These are phyloP conservation scores for Notothenia rossii DNA, from an alignment of 2,113 vertebrate genomes.

Conservation along the genomic window DNA sequence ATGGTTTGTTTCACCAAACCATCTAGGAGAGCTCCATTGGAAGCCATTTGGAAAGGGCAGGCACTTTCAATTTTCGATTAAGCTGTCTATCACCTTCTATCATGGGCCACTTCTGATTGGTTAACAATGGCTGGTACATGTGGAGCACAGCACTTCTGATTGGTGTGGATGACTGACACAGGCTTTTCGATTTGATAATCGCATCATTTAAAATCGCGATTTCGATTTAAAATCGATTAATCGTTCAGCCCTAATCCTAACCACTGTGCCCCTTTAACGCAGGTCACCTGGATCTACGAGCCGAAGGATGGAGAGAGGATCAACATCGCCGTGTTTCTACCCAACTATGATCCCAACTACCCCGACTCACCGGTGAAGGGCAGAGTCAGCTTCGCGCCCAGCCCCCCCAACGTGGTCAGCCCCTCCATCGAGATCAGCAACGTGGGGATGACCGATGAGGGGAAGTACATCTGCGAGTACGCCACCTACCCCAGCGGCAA, in stretches of 20 bases:
- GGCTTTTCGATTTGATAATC: no score
- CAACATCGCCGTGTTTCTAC: slow-evolving; percentile 88
- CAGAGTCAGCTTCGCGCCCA: slow-evolving; percentile 74
- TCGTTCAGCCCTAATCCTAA: not conserved
- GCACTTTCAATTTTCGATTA: no score
- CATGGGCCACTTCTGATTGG: no score
- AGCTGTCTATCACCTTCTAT: no score
- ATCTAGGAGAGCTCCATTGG: no score
- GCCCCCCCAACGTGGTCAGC: slow-evolving; percentile 65
- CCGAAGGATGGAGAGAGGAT: slow-evolving; percentile 36
- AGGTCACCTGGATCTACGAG: slow-evolving; percentile 89
- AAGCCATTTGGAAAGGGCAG: no score
- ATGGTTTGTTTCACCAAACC: no score
- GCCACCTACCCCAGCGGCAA: slow-evolving; percentile 90
- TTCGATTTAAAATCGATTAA: no score
- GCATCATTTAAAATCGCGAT: no score
- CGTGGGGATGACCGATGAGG: slow-evolving; percentile 85
- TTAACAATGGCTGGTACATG: no score
- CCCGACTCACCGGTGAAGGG: slow-evolving; percentile 71
- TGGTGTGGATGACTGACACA: no score
- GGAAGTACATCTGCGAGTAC: slow-evolving; percentile 89
- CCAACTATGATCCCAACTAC: slow-evolving; percentile 80
- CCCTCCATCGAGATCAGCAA: slow-evolving; percentile 85
- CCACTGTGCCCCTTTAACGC: slow-evolving; percentile 25
- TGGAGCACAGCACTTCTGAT: no score